phyloP scores from a whole-genome alignment of 2,888 invertebrate genomes.

The Ctenicera cuprea region DNA sequence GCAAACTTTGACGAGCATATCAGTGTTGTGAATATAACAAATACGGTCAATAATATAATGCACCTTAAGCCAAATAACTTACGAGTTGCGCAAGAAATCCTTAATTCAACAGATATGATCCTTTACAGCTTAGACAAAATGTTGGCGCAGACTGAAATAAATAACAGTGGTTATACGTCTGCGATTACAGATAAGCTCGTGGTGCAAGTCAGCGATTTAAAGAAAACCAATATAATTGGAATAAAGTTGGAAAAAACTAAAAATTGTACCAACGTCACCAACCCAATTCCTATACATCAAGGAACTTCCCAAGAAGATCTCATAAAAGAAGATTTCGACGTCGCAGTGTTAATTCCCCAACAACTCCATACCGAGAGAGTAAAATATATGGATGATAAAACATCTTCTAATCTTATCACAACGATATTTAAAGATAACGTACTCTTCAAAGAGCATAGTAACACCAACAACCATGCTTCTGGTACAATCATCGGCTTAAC shows the following conservation, averaged over 20 bases:
- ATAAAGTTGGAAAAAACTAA: slow-evolving; percentile 7
- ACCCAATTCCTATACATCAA: slow-evolving; percentile 17
- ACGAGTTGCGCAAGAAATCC: slow-evolving; percentile 70
- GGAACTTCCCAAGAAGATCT: not conserved
- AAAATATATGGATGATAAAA: slow-evolving; percentile 3
- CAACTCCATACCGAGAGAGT: slow-evolving; percentile 38
- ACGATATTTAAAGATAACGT: slow-evolving; percentile 52
- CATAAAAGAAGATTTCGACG: slow-evolving; percentile 29
- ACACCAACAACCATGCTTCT: slow-evolving; percentile 53
- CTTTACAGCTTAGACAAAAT: slow-evolving; percentile 76
- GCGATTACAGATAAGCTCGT: slow-evolving; percentile 46
- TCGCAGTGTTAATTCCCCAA: slow-evolving; percentile 57
- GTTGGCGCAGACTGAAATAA: slow-evolving; percentile 66
- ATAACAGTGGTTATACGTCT: slow-evolving; percentile 16
- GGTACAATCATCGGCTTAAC: slow-evolving; percentile 76
- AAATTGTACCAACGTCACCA: not conserved
- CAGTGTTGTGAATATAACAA: not conserved
- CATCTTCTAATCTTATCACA: slow-evolving; percentile 40
- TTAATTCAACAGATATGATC: slow-evolving; percentile 79
- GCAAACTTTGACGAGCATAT: not conserved
- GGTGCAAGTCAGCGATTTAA: slow-evolving; percentile 46
- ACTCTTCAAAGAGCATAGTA: slow-evolving; percentile 48
- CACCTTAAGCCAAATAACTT: slow-evolving; percentile 71
- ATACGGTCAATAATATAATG: slow-evolving; percentile 71
- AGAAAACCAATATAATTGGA: slow-evolving; percentile 42